These are phyloP conservation scores for Coenobita brevimanus DNA, from an alignment of 1,140 invertebrate genomes.

Conservation along the genomic window DNA sequence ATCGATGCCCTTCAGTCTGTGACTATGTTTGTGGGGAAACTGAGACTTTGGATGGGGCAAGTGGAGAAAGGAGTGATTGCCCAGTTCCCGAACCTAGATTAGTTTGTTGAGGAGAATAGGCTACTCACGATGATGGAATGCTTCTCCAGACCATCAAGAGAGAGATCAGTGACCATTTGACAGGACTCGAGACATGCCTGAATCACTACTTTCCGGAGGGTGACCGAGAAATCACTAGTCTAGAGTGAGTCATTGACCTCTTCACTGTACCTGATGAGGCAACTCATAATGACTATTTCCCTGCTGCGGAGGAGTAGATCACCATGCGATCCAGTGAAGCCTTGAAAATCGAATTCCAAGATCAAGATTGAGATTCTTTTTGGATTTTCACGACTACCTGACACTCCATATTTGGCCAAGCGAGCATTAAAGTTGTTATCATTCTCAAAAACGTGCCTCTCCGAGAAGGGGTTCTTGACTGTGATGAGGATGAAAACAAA, in stretches of 20 bases:
- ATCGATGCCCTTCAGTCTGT: conserved; percentile 18
- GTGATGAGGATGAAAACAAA: too few species aligned
- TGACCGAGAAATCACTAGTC: conserved; percentile 39
- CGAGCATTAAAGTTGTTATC: neutral
- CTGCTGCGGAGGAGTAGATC: conserved; percentile 6
- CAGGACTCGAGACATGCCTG: conserved; percentile 22
- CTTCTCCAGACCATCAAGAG: too few species aligned
- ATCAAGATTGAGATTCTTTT: conserved; percentile 9
- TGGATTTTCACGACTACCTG: too few species aligned
- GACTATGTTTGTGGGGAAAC: neutral
- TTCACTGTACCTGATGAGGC: conserved; percentile 16
- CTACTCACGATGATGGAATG: neutral
- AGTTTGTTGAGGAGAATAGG: conserved; percentile 44
- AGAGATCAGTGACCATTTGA: conserved; percentile 29
- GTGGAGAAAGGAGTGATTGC: too few species aligned
- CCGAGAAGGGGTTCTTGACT: too few species aligned
- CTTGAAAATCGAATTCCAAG: too few species aligned
- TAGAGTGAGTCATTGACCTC: neutral
- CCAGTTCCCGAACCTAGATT: neutral
- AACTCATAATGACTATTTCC: conserved; percentile 9
- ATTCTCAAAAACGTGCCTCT: neutral
- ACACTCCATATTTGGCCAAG: neutral
- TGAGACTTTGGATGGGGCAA: conserved; percentile 3
- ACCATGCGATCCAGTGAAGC: conserved; percentile 2
- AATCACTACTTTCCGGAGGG: too few species aligned